Evolutionary conservation across 2,797 vertebrate genomes (phyloP), one percentile per base, ranked within the genome.

Genomic region (Coranthus polyacanthus): DNA sequence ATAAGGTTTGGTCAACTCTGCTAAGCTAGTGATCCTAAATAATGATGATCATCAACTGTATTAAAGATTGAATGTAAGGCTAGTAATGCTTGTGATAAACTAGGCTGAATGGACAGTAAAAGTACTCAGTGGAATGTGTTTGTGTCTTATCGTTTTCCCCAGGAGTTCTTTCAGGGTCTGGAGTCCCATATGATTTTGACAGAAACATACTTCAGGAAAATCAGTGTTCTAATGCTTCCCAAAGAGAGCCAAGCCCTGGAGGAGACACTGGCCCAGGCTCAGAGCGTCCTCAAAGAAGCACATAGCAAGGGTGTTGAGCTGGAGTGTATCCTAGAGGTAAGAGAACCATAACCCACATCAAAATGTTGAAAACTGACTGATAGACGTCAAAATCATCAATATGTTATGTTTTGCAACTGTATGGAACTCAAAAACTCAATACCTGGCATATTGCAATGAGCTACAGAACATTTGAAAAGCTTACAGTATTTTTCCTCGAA

Each of bases 91-190:
- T n/a, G n/a, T n/a, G n/a, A n/a, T 15, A 50, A 18, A 16, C 18
- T 36, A 3, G 29, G 29, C n/a, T 16, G 29, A 13, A 4, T 13
- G 15, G 20, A 8, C 47, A 15, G 4, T 20, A 24, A 11, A 59
- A 5, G 2, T 41, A n/a, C 10, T 79, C 0, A 12, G 2, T 22
- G 21, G 0, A 54, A 4, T 42, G 4, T 82, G 17, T 55, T 1
- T 20, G n/a, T 70, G 15, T 67, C 3, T 61, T 47, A 10, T 29
- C n/a, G n/a, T 51, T 38, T 82, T 59, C 75, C 75, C 5, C 77
- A 99, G 98, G 97, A 99, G 68, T 99, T 99, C 87, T 99, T 99
- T 76, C 97, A 98, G 83, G 95, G 97, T 3, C 82, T 99, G 84
- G 98, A 99, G 78, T 95, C 96, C 11, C 98, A 99, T 29, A 95